A percentile compares a stretch with the other conserved stretches of the same genome.
Evolutionary conservation across 2,888 invertebrate species (phyloP).

Genomic region (Callosobruchus maculatus): DNA sequence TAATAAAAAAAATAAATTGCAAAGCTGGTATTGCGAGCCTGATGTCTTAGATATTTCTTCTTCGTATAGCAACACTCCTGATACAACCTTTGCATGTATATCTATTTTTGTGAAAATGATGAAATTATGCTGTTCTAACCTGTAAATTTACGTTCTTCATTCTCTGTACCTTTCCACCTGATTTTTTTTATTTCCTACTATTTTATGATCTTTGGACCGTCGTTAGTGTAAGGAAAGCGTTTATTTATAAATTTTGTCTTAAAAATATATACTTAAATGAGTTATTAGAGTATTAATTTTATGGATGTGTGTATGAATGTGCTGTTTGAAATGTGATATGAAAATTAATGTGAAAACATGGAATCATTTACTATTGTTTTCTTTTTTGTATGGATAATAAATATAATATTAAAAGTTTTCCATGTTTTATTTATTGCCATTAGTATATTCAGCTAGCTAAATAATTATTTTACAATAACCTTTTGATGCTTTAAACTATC

Average conservation of each 20-base stretch:
- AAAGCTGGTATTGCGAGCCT: no score
- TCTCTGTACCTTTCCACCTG: conserved; percentile 35
- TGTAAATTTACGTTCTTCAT: conserved; percentile 22
- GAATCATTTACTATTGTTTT: conserved; percentile 37
- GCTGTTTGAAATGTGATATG: conserved; percentile 35
- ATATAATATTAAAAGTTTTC: conserved; percentile 30
- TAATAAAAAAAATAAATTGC: no score
- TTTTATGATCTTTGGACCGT: conserved; percentile 36
- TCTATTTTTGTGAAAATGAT: conserved; percentile 14
- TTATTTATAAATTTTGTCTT: conserved; percentile 40
- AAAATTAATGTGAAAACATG: conserved; percentile 32
- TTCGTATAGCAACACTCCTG: neutral
- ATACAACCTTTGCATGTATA: conserved; percentile 9
- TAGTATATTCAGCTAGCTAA: no score
- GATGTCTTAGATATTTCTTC: no score
- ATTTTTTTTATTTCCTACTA: conserved; percentile 27
- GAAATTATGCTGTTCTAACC: neutral
- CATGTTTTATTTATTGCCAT: neutral
- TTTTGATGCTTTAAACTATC: no score
- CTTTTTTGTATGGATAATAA: conserved; percentile 40
- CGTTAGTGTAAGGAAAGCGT: conserved; percentile 41
- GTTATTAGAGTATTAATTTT: conserved; percentile 34
- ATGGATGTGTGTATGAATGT: conserved; percentile 32
- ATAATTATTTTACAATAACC: no score
- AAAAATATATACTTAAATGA: conserved; percentile 39